These are phyloP conservation scores for Bos javanicus DNA, from an alignment of 2,113 vertebrate species.

Conservation along the genomic window DNA sequence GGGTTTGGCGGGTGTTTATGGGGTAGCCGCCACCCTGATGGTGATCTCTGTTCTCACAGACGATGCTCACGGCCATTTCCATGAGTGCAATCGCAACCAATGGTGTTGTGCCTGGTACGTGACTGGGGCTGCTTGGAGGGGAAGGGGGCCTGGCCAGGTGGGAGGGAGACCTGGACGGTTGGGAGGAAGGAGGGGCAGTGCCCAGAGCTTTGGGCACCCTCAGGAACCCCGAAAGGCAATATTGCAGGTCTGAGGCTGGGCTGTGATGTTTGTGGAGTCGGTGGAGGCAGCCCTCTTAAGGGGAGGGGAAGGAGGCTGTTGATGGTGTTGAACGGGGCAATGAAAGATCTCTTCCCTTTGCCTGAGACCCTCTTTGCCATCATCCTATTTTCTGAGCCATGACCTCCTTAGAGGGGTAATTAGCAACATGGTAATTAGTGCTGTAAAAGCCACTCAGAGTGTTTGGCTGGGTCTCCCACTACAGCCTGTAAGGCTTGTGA, in stretches of 20 bases:
- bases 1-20: conserved; percentile 56
- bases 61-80: conserved; percentile 99
- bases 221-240: neutral
- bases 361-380: neutral
- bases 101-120: conserved; percentile 97
- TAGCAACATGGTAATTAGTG: conserved; percentile 52
- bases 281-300: neutral
- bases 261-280: neutral
- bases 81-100: conserved; percentile 99
- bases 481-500: neutral
- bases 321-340: neutral
- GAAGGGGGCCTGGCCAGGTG: neutral
- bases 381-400: conserved; percentile 3
- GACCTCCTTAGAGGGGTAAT: conserved; percentile 44
- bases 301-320: neutral
- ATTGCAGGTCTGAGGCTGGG: neutral
- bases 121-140: neutral
- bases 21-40: conserved; percentile 10
- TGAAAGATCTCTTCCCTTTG: neutral
- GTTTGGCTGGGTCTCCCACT: neutral
- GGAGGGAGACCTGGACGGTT: neutral
- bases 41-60: conserved; percentile 83
- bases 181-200: neutral
- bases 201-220: neutral
- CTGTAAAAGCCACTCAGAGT: neutral